Percentiles rank a stretch among this genome's conserved stretches.
These are phyloP conservation scores for Phrynocephalus forsythii DNA, from an alignment of 2,797 vertebrate species.

Conservation along the genomic window DNA sequence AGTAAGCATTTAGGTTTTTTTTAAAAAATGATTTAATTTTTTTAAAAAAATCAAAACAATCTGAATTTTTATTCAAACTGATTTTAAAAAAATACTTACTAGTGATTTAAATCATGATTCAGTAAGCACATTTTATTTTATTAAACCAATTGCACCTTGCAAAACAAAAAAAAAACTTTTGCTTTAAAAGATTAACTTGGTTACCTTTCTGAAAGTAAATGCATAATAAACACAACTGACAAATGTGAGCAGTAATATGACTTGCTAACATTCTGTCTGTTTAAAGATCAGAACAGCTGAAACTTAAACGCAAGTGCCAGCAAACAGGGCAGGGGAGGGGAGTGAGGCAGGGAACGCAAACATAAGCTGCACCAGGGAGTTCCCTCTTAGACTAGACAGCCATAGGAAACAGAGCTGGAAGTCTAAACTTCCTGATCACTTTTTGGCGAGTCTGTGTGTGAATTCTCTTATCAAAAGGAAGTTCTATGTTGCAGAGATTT, in stretches of 20 bases:
- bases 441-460: background rate
- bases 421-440: slow-evolving; percentile 34
- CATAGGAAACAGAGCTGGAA: slow-evolving; percentile 23
- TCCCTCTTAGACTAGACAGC: slow-evolving; percentile 11
- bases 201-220: background rate
- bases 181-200: background rate
- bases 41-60: too few relatives aligned
- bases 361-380: slow-evolving; percentile 16
- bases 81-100: too few relatives aligned
- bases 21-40: too few relatives aligned
- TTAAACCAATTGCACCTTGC: too few relatives aligned
- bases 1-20: too few relatives aligned
- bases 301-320: slow-evolving; percentile 43
- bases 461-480: slow-evolving; percentile 11
- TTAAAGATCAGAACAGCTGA: slow-evolving; percentile 49
- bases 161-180: background rate
- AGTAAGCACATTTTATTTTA: too few relatives aligned
- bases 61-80: too few relatives aligned
- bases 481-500: background rate
- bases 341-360: background rate
- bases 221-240: slow-evolving; percentile 21
- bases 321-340: slow-evolving; percentile 12
- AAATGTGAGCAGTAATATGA: background rate
- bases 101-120: too few relatives aligned
- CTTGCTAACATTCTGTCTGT: slow-evolving; percentile 20